Percentiles rank a stretch among this genome's conserved stretches.
These are phyloP conservation scores for Vultur gryphus DNA, from an alignment of 2,797 vertebrate genomes.

Conservation along the genomic window DNA sequence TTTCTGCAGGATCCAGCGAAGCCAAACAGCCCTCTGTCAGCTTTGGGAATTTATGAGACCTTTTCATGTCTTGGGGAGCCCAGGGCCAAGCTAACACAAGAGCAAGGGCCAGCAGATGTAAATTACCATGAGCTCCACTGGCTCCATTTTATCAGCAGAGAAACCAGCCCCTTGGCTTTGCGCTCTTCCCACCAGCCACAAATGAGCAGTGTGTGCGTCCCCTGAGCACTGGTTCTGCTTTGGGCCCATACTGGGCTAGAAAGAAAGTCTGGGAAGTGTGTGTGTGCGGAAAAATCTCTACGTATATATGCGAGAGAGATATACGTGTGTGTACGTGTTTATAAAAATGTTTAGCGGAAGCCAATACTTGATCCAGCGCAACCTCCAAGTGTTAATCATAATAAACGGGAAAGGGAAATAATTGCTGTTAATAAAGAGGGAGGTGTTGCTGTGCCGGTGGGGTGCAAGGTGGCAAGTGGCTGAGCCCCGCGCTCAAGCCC, in stretches of 20 bases:
- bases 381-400: background rate
- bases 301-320: background rate
- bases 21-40: background rate
- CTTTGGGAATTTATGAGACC: background rate
- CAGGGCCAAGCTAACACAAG: background rate
- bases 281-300: background rate
- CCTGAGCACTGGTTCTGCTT: background rate
- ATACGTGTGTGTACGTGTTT: background rate
- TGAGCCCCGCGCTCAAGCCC: rapidly evolving
- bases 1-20: background rate
- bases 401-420: background rate
- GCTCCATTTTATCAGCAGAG: background rate
- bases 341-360: background rate
- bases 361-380: background rate
- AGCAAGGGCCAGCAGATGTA: background rate
- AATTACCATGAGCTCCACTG: background rate
- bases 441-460: background rate
- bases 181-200: rapidly evolving
- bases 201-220: rapidly evolving
- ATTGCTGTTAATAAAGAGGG: background rate
- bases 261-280: background rate
- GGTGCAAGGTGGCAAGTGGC: background rate
- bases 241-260: background rate
- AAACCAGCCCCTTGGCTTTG: background rate
- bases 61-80: background rate